A percentile compares a stretch with the other conserved stretches of the same genome.
These are phyloP conservation scores for Melipona beecheii DNA, from an alignment of 2,888 invertebrate genomes.

Conservation along the genomic window DNA sequence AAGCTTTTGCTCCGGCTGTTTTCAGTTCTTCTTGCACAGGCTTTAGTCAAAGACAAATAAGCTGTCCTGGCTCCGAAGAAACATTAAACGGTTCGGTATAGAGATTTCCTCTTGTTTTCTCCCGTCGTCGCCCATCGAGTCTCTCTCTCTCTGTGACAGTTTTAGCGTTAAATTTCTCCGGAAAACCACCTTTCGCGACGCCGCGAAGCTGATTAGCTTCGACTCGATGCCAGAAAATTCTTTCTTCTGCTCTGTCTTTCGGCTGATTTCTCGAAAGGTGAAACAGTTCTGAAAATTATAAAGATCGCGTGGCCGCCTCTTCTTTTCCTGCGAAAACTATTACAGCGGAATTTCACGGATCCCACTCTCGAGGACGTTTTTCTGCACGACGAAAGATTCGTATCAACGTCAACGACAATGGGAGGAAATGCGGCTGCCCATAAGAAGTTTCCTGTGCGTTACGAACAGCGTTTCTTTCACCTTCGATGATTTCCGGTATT, in stretches of 20 bases:
- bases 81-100: conserved; percentile 8
- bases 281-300: background rate
- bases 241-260: background rate
- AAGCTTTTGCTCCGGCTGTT: conserved; percentile 1
- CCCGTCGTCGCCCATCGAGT: background rate
- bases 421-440: conserved; percentile 42
- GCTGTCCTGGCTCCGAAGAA: background rate
- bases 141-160: conserved; percentile 11
- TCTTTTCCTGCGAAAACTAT: background rate
- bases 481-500: background rate
- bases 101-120: conserved; percentile 16
- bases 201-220: background rate
- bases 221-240: background rate
- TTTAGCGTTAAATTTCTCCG: conserved; percentile 26
- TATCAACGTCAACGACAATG: conserved; percentile 49
- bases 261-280: background rate
- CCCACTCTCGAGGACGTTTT: conserved; percentile 6
- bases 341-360: conserved; percentile 9
- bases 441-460: conserved; percentile 39
- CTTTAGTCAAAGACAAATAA: conserved; percentile 27
- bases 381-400: conserved; percentile 39
- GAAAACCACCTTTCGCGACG: background rate
- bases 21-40: background rate
- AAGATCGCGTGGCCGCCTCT: background rate
- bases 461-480: conserved; percentile 9